Evolutionary conservation across 2,113 vertebrate species (phyloP), one percentile per base, ranked within the genome.

Genomic region (Parus major): DNA sequence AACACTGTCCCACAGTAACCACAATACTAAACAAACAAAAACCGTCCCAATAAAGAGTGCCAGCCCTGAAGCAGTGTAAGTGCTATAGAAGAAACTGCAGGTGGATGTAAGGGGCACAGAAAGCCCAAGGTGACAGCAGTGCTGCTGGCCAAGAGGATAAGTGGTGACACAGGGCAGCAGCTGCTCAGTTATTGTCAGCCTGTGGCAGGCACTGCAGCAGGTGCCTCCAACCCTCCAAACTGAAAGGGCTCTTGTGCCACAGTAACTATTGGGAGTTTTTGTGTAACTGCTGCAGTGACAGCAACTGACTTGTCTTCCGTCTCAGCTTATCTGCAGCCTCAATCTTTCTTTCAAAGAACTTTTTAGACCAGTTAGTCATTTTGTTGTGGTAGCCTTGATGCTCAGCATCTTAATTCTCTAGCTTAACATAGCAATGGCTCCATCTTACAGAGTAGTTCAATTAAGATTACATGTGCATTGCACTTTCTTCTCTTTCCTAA

Each of bases 161-260:
- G 81, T 28, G 49, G 50, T 10, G 57, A 69, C 69, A 60, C 57
- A 61, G 75, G 46, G 73, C 93, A 94, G 57, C 94, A 95, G 95
- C 91, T 96, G 95, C 91, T 95, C 15, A 10, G 20, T 82, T 22
- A 82, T 29, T 95, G 81, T 91, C 73, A 49, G 46, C 25, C 19
- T 10, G 23, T 60, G 63, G 83, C 83, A 78, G 69, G 77, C 91
- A 76, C 36, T 69, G 16, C 77, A 89, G 95, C 94, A 95, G 95
- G 91, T 95, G 93, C 5, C 89, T 89, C 59, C 20, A 1, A 46
- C 8, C 70, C 92, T 91, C 70, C 87, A 55, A 17, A 59, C 71
- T 77, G 63, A 93, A 95, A 93, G 82, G 78, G 82, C 82, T 90
- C 85, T 95, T 73, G 73, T n/a, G 52, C 84, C 63, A 70, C 84